Percentiles rank a stretch among this genome's conserved stretches.
Conservation (phyloP, 2,113 vertebrate species). For the Tichodroma muraria region DNA sequence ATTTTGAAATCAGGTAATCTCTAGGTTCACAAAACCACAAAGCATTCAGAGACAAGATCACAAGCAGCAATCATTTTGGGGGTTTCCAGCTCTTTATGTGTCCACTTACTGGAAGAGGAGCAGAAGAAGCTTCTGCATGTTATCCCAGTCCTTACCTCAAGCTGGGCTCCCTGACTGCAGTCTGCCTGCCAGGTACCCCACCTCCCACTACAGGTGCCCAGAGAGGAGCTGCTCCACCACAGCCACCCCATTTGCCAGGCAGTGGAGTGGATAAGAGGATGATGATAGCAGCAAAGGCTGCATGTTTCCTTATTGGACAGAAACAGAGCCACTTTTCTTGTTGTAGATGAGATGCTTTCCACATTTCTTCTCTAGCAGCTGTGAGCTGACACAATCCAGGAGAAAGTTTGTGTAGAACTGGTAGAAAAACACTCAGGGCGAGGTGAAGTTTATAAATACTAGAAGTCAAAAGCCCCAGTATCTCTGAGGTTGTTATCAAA, state of each 20-base stretch:
- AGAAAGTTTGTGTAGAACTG: neutral
- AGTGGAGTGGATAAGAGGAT: fast-evolving
- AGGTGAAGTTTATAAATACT: neutral
- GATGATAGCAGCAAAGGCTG: neutral
- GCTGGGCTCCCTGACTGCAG: neutral
- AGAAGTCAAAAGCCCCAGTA: neutral
- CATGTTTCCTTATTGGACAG: fast-evolving
- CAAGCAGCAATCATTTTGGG: fast-evolving
- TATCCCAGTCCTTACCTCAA: neutral
- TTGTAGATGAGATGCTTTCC: neutral
- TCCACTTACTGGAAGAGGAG: neutral
- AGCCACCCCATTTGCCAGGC: fast-evolving
- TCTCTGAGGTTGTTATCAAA: constrained; percentile 35
- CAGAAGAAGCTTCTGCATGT: neutral
- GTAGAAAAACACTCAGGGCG: neutral
- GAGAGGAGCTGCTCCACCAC: fast-evolving
- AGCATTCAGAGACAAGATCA: neutral
- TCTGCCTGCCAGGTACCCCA: no score
- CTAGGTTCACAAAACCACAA: neutral
- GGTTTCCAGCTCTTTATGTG: neutral
- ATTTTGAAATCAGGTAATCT: neutral
- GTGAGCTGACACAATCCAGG: neutral
- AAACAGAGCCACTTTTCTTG: neutral
- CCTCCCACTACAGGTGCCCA: fast-evolving
- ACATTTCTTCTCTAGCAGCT: neutral